Evolutionary conservation across 2,888 invertebrate genomes (phyloP), one percentile per base, ranked within the genome.

Genomic region (Xylocampa areola): DNA sequence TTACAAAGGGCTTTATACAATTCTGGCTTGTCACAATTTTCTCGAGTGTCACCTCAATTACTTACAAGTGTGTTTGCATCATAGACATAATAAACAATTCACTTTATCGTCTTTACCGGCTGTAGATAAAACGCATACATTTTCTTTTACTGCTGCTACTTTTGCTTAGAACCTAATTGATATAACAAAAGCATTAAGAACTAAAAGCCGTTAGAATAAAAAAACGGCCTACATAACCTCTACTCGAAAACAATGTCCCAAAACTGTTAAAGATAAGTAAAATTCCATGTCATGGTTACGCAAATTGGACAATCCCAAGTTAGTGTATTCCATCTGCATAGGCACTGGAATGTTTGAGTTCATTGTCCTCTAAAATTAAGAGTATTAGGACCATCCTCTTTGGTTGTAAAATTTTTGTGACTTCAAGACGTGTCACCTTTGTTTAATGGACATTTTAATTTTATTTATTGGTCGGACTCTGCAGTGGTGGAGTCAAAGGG

Each of bases 321-420:
- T 62, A 66, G 45, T 51, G 63, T 69, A 67, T 70, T 69, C 68
- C 45, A 64, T 50, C 47, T 70, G 55, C 72, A 70, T 72, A 75
- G 66, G 55, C 36, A 10, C 35, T n/a, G 40, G 52, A 57, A 65
- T 54, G 45, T 55, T 10, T 0, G 37, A 63, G 81, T 79, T 80
- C 83, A 68, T 78, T 65, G 81, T 74, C 76, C 87, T 74, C 57
- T 45, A 53, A 80, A 83, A 87, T 87, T 78, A 51, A 10, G 14
- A 43, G 4, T 29, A 65, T 63, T 68, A 82, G 72, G 53, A 32
- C 66, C 84, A 81, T 87, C 87, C 86, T 86, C 74, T 73, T 77
- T 50, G 63, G 59, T 62, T 69, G 66, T 77, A 76, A 77, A 79
- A 68, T 57, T 66, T 65, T 36, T 71, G 72, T 64, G 63, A 68